Conservation (phyloP, 2,113 vertebrate genomes). For the Caretta caretta region DNA sequence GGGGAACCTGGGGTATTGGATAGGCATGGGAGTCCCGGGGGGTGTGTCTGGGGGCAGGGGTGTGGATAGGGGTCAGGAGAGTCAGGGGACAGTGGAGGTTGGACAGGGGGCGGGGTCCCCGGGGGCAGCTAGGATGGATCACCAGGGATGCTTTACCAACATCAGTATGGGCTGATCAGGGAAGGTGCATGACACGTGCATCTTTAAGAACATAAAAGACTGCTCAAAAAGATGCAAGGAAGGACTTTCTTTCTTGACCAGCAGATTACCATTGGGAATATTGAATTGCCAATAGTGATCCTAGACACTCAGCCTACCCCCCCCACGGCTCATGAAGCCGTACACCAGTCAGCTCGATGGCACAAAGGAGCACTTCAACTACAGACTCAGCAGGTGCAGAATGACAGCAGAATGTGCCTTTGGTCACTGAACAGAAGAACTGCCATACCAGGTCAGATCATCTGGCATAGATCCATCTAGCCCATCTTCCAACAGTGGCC, state of each 20-base stretch:
- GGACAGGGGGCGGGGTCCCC: too few relatives aligned
- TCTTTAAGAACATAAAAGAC: background rate
- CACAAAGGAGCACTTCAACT: background rate
- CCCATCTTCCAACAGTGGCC: too few relatives aligned
- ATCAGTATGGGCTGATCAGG: background rate
- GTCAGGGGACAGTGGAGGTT: too few relatives aligned
- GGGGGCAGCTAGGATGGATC: too few relatives aligned
- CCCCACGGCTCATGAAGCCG: background rate
- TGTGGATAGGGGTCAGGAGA: too few relatives aligned
- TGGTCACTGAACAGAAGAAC: background rate
- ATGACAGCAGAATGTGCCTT: background rate
- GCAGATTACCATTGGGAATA: background rate
- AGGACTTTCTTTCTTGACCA: background rate
- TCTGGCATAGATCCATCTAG: too few relatives aligned
- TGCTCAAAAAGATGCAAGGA: background rate
- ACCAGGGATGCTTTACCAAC: background rate
- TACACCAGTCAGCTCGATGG: background rate
- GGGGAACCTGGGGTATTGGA: too few relatives aligned
- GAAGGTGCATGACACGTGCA: background rate
- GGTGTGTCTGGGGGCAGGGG: too few relatives aligned
- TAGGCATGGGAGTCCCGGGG: too few relatives aligned
- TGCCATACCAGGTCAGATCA: too few relatives aligned
- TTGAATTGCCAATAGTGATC: background rate
- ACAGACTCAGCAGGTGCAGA: background rate
- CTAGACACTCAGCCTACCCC: background rate